Base-by-base conservation (phyloP, 2,113 vertebrate genomes). In the Centrocercus urophasianus region DNA sequence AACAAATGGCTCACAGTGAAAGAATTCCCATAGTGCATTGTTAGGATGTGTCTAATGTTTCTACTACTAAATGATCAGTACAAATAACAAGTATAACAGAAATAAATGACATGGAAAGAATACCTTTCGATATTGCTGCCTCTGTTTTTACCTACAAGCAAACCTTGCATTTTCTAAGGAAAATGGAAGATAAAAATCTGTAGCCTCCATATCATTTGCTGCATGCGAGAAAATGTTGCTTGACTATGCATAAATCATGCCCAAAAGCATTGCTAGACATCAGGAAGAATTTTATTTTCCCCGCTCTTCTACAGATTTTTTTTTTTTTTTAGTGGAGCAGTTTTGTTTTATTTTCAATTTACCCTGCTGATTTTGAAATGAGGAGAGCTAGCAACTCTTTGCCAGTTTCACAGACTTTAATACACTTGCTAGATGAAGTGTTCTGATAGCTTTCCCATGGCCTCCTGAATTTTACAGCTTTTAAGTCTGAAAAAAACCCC, bases 401-500 rank as follows among this genome's bases (percentile, higher is more conserved):
- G 72, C 59, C 89, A 83, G 36, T 60, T 86, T 43, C 57, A 34
- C 30, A 71, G 50, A 67, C 64, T 77, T 84, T 27, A 92, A 74
- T 72, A 56, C 18, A 13, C 50, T 92, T 64, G n/a, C 50, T 91
- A 71, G 78, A 67, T 88, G 91, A 89, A 48, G 48, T 83, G 24
- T 66, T 94, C 84, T 91, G 70, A 80, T 59, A 83, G 12, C 15
- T 93, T 89, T 93, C 45, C 22, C 83, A 57, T 74, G 25, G 84
- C 27, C 34, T 92, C 34, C 21, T 79, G 63, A 63, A 63, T 96
- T 88, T 89, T 86, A 80, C 38, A 64, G 22, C 25, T 92, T 89
- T 83, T 60, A 77, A 6, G 13, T 45, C 71, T 4, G 2, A 73
- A 87, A 43, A 84, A 87, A 82, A 79, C 10, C 5, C 6, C 34